Percentiles rank a stretch among this genome's conserved stretches.
Evolutionary conservation across 2,113 vertebrate genomes (phyloP).

Genomic region (Oreotrochilus melanogaster): DNA sequence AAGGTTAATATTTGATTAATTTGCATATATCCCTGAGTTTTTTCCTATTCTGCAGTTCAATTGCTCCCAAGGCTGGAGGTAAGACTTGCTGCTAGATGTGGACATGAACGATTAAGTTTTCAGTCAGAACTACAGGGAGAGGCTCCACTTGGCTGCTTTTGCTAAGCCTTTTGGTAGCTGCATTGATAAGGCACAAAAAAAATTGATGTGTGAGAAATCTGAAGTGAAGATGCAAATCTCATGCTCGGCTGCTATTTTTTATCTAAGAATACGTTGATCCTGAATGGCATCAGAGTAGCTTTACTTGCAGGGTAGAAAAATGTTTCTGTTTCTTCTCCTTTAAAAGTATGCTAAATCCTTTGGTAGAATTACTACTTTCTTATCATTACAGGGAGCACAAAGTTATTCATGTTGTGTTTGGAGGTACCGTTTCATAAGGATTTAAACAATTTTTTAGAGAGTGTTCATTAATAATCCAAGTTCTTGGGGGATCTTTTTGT

Average conservation of each 20-base stretch:
- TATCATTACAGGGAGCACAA: neutral
- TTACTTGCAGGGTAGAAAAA: neutral
- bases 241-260: slow-evolving; percentile 48
- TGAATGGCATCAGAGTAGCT: slow-evolving; percentile 33
- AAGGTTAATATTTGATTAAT: slow-evolving; percentile 65
- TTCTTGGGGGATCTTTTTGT: neutral
- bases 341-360: neutral
- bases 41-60: slow-evolving; percentile 39
- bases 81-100: slow-evolving; percentile 45
- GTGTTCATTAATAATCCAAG: neutral
- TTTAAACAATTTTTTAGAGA: neutral
- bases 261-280: slow-evolving; percentile 66
- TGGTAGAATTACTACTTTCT: neutral
- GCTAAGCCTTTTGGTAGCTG: slow-evolving; percentile 59
- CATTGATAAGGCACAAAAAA: slow-evolving; percentile 65
- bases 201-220: slow-evolving; percentile 57
- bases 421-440: neutral
- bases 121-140: slow-evolving; percentile 41
- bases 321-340: neutral
- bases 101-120: slow-evolving; percentile 71
- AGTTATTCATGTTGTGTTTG: neutral
- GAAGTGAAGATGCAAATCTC: slow-evolving; percentile 76
- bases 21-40: slow-evolving; percentile 57
- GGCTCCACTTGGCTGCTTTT: slow-evolving; percentile 41
- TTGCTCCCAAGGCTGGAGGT: slow-evolving; percentile 76